Evolutionary conservation across 2,113 vertebrate species (phyloP).

Genomic region (Nipponia nippon): DNA sequence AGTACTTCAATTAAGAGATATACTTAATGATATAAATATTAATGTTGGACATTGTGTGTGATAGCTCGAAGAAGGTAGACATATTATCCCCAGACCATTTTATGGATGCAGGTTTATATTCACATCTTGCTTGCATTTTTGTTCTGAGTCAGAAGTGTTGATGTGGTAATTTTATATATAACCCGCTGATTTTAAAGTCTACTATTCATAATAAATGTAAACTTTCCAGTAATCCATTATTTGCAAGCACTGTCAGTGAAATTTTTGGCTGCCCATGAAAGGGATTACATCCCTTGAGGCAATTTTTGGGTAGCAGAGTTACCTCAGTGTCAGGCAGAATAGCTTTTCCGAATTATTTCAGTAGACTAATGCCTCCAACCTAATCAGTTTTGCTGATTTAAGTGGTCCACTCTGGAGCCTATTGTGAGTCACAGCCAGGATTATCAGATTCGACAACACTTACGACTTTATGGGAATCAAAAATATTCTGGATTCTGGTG

Average conservation of each 20-base stretch:
- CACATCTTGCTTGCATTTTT: not conserved
- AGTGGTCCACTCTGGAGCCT: not conserved
- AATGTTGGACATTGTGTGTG: not conserved
- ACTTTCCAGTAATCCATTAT: not conserved
- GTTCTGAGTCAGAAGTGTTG: not conserved
- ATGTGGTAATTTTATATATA: not conserved
- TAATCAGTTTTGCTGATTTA: constrained; percentile 5
- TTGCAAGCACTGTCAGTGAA: not conserved
- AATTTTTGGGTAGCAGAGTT: not conserved
- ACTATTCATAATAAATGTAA: not conserved
- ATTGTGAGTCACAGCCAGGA: not conserved
- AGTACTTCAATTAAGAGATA: not conserved
- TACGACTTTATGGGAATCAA: not conserved
- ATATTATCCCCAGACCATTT: not conserved
- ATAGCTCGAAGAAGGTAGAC: not conserved
- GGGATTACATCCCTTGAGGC: not conserved
- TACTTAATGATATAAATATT: not conserved
- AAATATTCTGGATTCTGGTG: not conserved
- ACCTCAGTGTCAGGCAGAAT: not conserved
- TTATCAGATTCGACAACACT: not conserved
- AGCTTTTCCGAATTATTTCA: constrained; percentile 14
- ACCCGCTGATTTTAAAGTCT: not conserved
- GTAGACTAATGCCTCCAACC: not conserved
- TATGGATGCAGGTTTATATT: not conserved
- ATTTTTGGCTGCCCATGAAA: not conserved